Base-by-base conservation (phyloP, 2,113 vertebrate genomes). In the Siphamia tubifer region DNA sequence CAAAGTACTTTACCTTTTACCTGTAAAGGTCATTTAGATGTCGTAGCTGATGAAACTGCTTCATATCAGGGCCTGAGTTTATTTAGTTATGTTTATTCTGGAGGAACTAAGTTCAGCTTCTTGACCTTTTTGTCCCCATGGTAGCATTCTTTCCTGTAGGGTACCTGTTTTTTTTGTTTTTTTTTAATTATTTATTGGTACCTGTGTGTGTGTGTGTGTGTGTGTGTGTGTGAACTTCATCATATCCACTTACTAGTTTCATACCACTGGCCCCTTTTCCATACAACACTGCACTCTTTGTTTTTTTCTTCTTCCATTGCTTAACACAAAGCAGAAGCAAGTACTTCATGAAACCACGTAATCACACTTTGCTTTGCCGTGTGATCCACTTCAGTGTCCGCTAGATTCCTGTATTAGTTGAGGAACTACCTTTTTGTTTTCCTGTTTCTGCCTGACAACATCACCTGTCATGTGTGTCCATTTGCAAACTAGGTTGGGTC, bases 241-340 rank as follows among this genome's bases (percentile, higher is more conserved):
- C 7, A 5, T 12, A n/a, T n/a, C n/a, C n/a, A n/a, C n/a, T n/a
- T n/a, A n/a, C n/a, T 34, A 17, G 30, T 24, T 12, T 15, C 19
- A 19, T 25, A 13, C 39, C 15, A 2, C n/a, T 31, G 20, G 6
- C 43, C 32, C 13, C 19, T 9, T 8, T 38, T 30, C 27, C 13
- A 23, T 6, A 17, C 16, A 72, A 76, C 68, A 74, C 36, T 16
- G 23, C 4, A 0, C 34, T 28, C 36, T 69, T 79, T 83, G 70
- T 68, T 70, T 53, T 5, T 68, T 2, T 12, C 6, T 45, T 16
- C n/a, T n/a, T n/a, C 12, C 9, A 3, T 62, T 74, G 5, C 52
- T 21, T 17, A 47, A 76, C 63, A 44, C 27, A 24, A n/a, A 64
- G 30, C 45, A 38, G 30, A 31, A 56, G n/a, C 61, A 21, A 32